Conservation (phyloP, 2,888 invertebrate species). For the Sabatieria punctata region DNA sequence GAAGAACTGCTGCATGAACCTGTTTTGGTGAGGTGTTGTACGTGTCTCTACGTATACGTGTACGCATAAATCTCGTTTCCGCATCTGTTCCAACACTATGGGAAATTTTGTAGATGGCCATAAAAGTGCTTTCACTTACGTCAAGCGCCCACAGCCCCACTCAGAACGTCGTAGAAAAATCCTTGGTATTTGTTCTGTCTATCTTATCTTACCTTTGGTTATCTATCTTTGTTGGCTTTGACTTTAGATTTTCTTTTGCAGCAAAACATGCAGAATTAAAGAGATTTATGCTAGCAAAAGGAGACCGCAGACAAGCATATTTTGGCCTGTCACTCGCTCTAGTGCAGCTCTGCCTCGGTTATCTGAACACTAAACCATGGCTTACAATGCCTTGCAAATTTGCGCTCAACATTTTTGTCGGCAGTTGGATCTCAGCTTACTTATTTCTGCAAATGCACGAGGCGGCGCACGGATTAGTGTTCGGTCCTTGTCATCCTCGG, state of each 20-base stretch:
- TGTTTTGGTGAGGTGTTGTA: too few relatives aligned
- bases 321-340: neutral
- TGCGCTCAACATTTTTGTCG: neutral
- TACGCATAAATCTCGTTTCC: too few relatives aligned
- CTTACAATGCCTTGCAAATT: neutral
- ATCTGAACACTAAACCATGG: neutral
- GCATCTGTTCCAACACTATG: too few relatives aligned
- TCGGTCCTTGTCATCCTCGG: conserved; percentile 28
- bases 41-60: too few relatives aligned
- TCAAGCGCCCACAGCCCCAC: too few relatives aligned
- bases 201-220: too few relatives aligned
- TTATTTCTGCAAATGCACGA: conserved; percentile 3
- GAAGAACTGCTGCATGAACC: too few relatives aligned
- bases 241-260: conserved; percentile 5
- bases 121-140: too few relatives aligned
- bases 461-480: conserved; percentile 30
- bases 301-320: neutral
- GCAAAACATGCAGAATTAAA: conserved; percentile 33
- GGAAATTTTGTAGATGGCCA: too few relatives aligned
- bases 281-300: conserved; percentile 29
- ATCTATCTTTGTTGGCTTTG: too few relatives aligned
- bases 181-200: too few relatives aligned
- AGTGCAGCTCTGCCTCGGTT: neutral
- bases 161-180: too few relatives aligned
- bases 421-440: neutral